These are phyloP conservation scores for Drosophila melanogaster DNA, from an alignment of 1,140 invertebrate species.

Conservation along the genomic window DNA sequence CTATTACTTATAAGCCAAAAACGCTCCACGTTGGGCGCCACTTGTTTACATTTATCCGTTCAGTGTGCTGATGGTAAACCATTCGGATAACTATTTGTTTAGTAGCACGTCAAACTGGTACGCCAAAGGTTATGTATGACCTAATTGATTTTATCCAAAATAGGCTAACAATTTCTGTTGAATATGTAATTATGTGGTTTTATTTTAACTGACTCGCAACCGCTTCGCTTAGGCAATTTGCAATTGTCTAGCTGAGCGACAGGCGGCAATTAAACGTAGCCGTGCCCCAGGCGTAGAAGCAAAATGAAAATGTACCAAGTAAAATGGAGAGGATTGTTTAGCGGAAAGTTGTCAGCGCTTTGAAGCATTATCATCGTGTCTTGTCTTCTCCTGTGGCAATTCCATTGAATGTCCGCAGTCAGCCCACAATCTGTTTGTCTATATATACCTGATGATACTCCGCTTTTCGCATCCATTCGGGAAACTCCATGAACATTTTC, in stretches of 20 bases:
- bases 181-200: conserved; percentile 7
- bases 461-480: conserved; percentile 6
- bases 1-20: no score
- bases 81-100: no score
- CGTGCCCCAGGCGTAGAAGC: neutral
- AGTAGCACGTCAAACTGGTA: no score
- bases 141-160: conserved; percentile 14
- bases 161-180: neutral
- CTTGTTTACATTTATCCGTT: neutral
- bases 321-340: neutral
- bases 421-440: conserved; percentile 50
- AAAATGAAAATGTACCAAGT: neutral
- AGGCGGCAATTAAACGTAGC: conserved; percentile 31
- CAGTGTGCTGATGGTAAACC: no score
- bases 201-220: conserved; percentile 30
- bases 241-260: conserved; percentile 40
- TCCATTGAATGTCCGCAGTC: conserved; percentile 41
- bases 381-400: conserved; percentile 27
- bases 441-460: conserved; percentile 23
- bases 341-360: conserved; percentile 17
- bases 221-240: conserved; percentile 37
- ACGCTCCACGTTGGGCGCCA: neutral
- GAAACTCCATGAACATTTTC: conserved; percentile 6
- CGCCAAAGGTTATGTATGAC: neutral
- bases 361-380: conserved; percentile 22